Evolutionary conservation across 53 echinoderm and acorn worm species (phyloP).

Genomic region (Zoroaster sp.): DNA sequence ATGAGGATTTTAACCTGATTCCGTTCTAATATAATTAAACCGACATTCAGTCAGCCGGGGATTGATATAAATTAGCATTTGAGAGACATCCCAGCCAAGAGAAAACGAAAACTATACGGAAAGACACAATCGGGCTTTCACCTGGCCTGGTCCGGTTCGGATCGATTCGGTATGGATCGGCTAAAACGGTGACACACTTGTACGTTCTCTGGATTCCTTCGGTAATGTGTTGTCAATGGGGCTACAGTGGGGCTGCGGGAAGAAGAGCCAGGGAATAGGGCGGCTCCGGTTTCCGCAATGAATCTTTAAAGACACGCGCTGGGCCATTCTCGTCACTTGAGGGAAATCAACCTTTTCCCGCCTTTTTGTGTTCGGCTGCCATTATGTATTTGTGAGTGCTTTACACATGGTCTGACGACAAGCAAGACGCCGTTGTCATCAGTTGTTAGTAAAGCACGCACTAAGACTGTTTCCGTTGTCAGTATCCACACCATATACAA

Average conservation of each 20-base stretch:
- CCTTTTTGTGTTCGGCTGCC: background rate
- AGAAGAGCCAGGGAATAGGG: background rate
- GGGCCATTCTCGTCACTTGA: background rate
- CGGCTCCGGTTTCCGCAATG: slow-evolving; percentile 20
- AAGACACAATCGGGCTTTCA: slow-evolving; percentile 12
- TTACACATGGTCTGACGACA: background rate
- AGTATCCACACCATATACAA: background rate
- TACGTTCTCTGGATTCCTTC: background rate
- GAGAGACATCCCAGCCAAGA: background rate
- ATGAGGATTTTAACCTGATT: background rate
- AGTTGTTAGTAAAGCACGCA: background rate
- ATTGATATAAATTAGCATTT: slow-evolving; percentile 8
- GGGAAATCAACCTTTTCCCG: slow-evolving; percentile 19
- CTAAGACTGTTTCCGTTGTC: background rate
- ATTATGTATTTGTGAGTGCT: background rate
- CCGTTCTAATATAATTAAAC: background rate
- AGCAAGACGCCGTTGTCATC: background rate
- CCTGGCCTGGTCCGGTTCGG: background rate
- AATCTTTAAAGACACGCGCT: slow-evolving; percentile 14
- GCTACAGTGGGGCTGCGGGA: background rate
- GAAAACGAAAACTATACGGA: background rate
- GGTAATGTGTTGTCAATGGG: slow-evolving; percentile 20
- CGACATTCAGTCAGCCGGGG: slow-evolving; percentile 6
- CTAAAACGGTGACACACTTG: slow-evolving; percentile 33
- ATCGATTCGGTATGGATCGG: slow-evolving; percentile 44